Evolutionary conservation across 2,113 vertebrate genomes (phyloP).

Genomic region (Nematolebias whitei): DNA sequence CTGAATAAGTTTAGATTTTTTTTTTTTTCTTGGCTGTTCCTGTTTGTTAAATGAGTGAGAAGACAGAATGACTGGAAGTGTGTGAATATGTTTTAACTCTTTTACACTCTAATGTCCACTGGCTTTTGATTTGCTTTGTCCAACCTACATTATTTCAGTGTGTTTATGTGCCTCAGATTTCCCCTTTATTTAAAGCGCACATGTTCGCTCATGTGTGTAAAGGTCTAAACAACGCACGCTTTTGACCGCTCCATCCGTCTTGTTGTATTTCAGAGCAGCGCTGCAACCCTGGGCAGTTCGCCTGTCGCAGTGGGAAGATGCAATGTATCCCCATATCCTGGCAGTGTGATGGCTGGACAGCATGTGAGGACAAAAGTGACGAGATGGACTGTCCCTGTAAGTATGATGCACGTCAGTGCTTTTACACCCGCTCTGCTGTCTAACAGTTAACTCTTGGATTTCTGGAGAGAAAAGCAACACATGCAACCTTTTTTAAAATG

Average conservation of each 20-base stretch:
- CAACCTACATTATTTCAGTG: background rate
- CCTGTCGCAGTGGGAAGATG: slow-evolving; percentile 93
- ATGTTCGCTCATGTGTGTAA: slow-evolving; percentile 16
- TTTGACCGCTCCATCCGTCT: slow-evolving; percentile 20
- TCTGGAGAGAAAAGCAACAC: no score
- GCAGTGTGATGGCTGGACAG: slow-evolving; percentile 95
- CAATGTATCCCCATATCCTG: slow-evolving; percentile 95
- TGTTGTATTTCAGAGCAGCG: slow-evolving; percentile 85
- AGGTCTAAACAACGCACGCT: slow-evolving; percentile 1
- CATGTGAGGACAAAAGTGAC: slow-evolving; percentile 95
- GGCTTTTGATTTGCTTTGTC: background rate
- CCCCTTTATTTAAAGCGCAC: no score
- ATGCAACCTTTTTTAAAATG: no score
- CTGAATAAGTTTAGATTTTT: background rate
- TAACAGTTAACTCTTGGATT: background rate
- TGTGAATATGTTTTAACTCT: no score
- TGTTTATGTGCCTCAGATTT: no score
- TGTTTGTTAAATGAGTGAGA: background rate
- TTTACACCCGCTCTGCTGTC: slow-evolving; percentile 10
- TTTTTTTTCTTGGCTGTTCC: background rate
- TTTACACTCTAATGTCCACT: background rate
- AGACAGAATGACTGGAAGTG: background rate
- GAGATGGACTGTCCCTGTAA: slow-evolving; percentile 93
- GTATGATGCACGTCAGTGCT: slow-evolving; percentile 43
- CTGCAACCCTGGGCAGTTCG: slow-evolving; percentile 91